phyloP scores from a whole-genome alignment of 1,140 invertebrate species.

The Pseudachorutes palmiensis region DNA sequence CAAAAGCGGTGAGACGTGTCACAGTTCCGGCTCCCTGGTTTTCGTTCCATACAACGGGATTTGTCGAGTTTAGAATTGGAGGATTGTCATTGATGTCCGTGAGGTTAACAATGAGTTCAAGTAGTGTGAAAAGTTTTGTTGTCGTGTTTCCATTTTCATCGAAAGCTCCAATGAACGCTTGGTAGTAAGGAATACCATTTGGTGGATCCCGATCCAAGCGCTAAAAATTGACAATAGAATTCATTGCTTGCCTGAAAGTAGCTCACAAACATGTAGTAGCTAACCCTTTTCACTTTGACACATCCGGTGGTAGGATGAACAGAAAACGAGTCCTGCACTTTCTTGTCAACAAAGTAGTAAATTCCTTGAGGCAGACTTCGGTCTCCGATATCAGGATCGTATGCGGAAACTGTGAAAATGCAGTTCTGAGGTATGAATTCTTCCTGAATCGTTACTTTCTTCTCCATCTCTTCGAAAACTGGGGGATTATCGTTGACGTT shows the following conservation, averaged over 20 bases:
- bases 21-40: slow-evolving; percentile 61
- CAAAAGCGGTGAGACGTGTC: slow-evolving; percentile 64
- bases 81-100: slow-evolving; percentile 85
- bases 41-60: slow-evolving; percentile 73
- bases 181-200: slow-evolving; percentile 68
- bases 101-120: slow-evolving; percentile 65
- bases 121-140: slow-evolving; percentile 51
- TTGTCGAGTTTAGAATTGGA: slow-evolving; percentile 66
- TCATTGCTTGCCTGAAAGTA: not conserved
- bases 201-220: slow-evolving; percentile 79
- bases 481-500: slow-evolving; percentile 77
- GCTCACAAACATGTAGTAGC: not conserved
- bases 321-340: slow-evolving; percentile 54
- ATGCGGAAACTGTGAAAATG: slow-evolving; percentile 59
- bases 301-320: slow-evolving; percentile 63
- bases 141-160: slow-evolving; percentile 62
- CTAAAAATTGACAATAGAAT: slow-evolving; percentile 37
- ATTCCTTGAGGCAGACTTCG: slow-evolving; percentile 64
- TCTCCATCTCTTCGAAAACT: slow-evolving; percentile 56
- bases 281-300: slow-evolving; percentile 57
- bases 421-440: slow-evolving; percentile 55
- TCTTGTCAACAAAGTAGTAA: slow-evolving; percentile 57
- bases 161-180: slow-evolving; percentile 70
- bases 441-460: slow-evolving; percentile 61
- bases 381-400: slow-evolving; percentile 74